phyloP scores from a whole-genome alignment of 2,888 invertebrate species.

The Thyatira batis region DNA sequence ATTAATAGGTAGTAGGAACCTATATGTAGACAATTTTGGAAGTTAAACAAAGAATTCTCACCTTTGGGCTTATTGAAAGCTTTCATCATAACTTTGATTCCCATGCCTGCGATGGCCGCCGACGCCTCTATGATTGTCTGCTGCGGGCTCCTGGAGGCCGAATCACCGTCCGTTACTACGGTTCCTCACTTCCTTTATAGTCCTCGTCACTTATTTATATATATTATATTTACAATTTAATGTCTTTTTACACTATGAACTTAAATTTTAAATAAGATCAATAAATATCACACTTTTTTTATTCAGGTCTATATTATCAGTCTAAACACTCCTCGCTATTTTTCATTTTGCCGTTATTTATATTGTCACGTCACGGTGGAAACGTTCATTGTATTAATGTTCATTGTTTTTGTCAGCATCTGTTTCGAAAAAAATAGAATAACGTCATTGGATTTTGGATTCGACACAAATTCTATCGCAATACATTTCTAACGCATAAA shows the following conservation, averaged over 20 bases:
- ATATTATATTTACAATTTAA: conserved; percentile 38
- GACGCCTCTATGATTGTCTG: conserved; percentile 61
- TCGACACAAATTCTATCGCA: conserved; percentile 29
- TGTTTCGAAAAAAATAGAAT: conserved; percentile 34
- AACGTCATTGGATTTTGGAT: conserved; percentile 40
- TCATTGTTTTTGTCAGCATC: conserved; percentile 51
- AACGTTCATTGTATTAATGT: conserved; percentile 60
- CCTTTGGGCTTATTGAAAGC: conserved; percentile 93
- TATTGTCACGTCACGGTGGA: conserved; percentile 66
- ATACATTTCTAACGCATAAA: conserved; percentile 21
- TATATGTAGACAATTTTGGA: not conserved
- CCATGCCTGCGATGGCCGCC: conserved; percentile 87
- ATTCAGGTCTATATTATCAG: conserved; percentile 42
- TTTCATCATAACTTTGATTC: conserved; percentile 93
- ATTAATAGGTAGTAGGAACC: no score
- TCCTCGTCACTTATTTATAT: conserved; percentile 44
- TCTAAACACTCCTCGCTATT: conserved; percentile 80
- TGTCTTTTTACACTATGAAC: conserved; percentile 44
- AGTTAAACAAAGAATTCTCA: conserved; percentile 60
- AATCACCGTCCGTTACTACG: conserved; percentile 41
- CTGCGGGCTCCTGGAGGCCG: conserved; percentile 54
- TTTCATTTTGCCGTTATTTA: conserved; percentile 70
- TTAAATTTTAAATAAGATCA: conserved; percentile 65
- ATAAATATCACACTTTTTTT: conserved; percentile 74
- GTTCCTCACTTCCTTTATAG: conserved; percentile 22